Evolutionary conservation across 2,797 vertebrate genomes (phyloP), one percentile per base, ranked within the genome.

Genomic region (Sebastes vulpes): DNA sequence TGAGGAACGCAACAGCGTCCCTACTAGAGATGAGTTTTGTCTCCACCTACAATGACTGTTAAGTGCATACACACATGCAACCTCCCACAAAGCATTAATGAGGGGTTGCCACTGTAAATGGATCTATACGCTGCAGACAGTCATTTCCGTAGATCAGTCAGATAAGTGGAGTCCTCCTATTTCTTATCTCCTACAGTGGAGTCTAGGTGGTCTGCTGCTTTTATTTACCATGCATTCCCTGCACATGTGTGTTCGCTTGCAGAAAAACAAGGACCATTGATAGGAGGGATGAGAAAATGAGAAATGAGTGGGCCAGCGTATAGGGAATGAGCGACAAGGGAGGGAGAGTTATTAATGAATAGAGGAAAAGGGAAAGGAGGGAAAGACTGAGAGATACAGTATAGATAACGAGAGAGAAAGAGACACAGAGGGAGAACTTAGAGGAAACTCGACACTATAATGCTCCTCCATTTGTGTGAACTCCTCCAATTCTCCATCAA

Each of bases 391-490:
- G 46, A 50, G 46, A 50, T 50, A 50, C 18, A 50, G 56, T 69
- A 82, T 69, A 82, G 84, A 90, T 81, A 82, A 73, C 4, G 4
- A 75, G 64, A 63, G 67, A 75, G 65, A 79, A 35, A 72, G 35
- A 58, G 23, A 86, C 10, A 32, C 26, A 29, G 72, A 60, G 57
- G 69, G 48, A 38, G 35, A 83, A 79, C 59, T 65, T 52, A 28
- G 72, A 18, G 32, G 92, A 84, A 95, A 94, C 81, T 57, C 1
- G 75, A 93, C 89, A 84, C 93, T 75, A 77, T 88, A 94, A 91
- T 90, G 83, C 82, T 88, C 76, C 25, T 89, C 89, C 85, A 89
- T 91, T 92, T 91, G 77, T 88, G 89, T 90, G 90, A 93, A 93
- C 90, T 88, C 79, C 84, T 91, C 82, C 74, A 46, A 65, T 86